Evolutionary conservation across 2,888 invertebrate species (phyloP).

Genomic region (Adela reaumurella): DNA sequence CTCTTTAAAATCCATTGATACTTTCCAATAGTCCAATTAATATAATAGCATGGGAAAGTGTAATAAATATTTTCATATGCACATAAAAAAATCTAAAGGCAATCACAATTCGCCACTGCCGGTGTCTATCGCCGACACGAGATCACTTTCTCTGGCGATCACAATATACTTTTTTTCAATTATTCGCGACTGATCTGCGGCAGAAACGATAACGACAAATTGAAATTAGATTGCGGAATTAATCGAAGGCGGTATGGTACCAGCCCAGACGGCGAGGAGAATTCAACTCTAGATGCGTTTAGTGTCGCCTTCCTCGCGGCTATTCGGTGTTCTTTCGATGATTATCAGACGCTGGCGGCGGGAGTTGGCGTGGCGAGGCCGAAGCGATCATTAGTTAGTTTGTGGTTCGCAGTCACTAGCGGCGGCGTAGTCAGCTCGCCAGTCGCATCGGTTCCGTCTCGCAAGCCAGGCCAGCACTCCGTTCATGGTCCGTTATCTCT

Average conservation of each 20-base stretch:
- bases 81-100: not conserved
- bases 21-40: not conserved
- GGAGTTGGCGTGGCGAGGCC: not conserved
- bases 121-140: conserved; percentile 5
- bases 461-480: not conserved
- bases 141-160: conserved; percentile 29
- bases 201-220: conserved; percentile 22
- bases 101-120: conserved; percentile 4
- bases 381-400: not conserved
- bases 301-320: too few species aligned
- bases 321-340: too few species aligned
- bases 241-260: not conserved
- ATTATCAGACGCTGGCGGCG: too few species aligned
- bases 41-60: not conserved
- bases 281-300: too few species aligned
- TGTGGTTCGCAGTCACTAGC: not conserved
- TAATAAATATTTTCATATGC: not conserved
- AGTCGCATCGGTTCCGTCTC: not conserved
- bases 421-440: not conserved
- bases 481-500: too few species aligned
- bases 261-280: too few species aligned
- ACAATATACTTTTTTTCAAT: conserved; percentile 20
- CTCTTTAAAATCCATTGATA: too few species aligned
- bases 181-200: conserved; percentile 18
- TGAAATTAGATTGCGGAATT: conserved; percentile 34